Evolutionary conservation across 2,797 vertebrate species (phyloP), one percentile per base, ranked within the genome.

Genomic region (Corythornis leucogaster): DNA sequence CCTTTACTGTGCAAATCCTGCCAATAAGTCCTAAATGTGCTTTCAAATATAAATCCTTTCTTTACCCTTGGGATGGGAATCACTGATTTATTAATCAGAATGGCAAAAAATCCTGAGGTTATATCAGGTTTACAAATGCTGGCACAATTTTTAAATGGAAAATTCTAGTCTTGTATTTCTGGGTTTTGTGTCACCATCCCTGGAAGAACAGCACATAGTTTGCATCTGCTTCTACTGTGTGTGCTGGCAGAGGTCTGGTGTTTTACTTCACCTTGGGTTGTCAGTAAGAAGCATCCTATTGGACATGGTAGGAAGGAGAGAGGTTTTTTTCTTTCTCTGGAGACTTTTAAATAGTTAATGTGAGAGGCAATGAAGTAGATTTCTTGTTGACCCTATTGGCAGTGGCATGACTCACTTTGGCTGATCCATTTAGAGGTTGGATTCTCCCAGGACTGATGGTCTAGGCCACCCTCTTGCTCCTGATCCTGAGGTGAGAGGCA

Each of bases 31-130:
- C 84, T 93, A 95, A 86, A 80, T 83, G 92, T 28, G 24, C 50
- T 82, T 95, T 94, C 70, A 93, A 92, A 94, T 95, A 96, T 85
- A 96, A 94, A 95, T 95, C 57, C 71, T 92, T 90, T 90, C 71
- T 80, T 94, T 93, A 69, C 62, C 30, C 20, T 80, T 92, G 78
- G 73, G 70, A 86, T 90, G 76, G 77, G 93, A 71, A 51, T 66
- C 64, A 67, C 76, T 80, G 81, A 86, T 96, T 96, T 94, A 93
- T 94, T 83, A 92, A 90, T 93, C 78, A 43, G 46, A 90, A 93
- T 11, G 13, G 74, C 66, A 90, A 84, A 85, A 96, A 93, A 83
- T 92, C 25, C 80, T 48, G 28, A 90, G 82, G 74, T 94, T 93
- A 68, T 70, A 73, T 93, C 69, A 80, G 24, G 45, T 61, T 77